These are phyloP conservation scores for Lasioglossum morio DNA, from an alignment of 2,888 invertebrate genomes.

Conservation along the genomic window DNA sequence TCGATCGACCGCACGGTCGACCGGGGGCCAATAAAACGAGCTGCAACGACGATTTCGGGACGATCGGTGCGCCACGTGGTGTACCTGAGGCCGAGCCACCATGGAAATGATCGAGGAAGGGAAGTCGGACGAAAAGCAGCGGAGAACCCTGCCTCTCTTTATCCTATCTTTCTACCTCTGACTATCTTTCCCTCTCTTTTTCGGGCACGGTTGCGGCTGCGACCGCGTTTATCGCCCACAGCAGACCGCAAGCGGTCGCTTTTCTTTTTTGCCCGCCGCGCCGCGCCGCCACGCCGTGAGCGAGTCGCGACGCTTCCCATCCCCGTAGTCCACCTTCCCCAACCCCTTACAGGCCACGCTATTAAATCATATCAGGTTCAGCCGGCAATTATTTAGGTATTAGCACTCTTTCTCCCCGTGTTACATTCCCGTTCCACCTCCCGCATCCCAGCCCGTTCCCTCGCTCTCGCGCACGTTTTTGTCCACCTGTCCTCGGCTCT, in stretches of 20 bases:
- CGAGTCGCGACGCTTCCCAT: conserved; percentile 51
- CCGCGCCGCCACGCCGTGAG: conserved; percentile 28
- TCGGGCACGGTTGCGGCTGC: conserved; percentile 19
- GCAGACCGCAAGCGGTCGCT: conserved; percentile 43
- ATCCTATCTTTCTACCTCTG: neutral
- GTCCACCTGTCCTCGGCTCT: conserved; percentile 32
- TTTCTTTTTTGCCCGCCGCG: conserved; percentile 58
- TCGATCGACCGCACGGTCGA: conserved; percentile 57
- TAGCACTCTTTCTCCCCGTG: conserved; percentile 73
- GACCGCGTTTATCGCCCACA: conserved; percentile 73
- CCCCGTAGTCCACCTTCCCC: conserved; percentile 25
- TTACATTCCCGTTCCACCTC: conserved; percentile 57
- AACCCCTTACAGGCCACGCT: conserved; percentile 60
- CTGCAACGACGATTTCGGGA: conserved; percentile 49
- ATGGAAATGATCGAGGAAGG: conserved; percentile 51
- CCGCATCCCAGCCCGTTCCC: conserved; percentile 26
- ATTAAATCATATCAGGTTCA: conserved; percentile 81
- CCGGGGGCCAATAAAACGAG: conserved; percentile 60
- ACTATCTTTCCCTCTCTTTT: neutral
- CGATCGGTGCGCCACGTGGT: conserved; percentile 20
- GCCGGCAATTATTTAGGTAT: conserved; percentile 82
- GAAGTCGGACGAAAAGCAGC: conserved; percentile 21
- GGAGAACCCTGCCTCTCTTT: conserved; percentile 1
- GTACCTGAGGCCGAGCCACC: conserved; percentile 23
- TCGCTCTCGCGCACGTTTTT: conserved; percentile 17